Conservation (phyloP, 2,113 vertebrate genomes). For the Hirundichthys speculiger region DNA sequence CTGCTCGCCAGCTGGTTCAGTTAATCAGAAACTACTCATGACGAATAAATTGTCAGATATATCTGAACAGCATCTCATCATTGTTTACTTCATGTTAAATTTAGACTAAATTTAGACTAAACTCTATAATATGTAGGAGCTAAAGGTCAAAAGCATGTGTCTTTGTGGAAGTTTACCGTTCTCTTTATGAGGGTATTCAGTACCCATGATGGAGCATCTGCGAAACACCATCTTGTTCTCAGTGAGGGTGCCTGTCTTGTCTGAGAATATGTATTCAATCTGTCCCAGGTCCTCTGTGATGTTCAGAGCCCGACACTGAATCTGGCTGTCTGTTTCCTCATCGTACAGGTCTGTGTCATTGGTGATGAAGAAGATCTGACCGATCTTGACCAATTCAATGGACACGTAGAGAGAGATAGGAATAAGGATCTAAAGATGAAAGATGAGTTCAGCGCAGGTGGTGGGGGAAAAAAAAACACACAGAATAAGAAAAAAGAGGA, state of each 20-base stretch:
- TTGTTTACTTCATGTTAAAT: too few relatives aligned
- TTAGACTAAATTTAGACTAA: too few relatives aligned
- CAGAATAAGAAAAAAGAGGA: neutral
- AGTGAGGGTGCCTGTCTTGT: conserved; percentile 97
- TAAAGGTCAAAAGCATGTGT: neutral
- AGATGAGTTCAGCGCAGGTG: neutral
- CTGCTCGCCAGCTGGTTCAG: too few relatives aligned
- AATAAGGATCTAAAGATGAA: conserved; percentile 86
- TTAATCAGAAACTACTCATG: too few relatives aligned
- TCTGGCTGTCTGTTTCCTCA: conserved; percentile 84
- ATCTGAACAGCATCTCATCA: too few relatives aligned
- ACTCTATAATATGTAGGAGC: too few relatives aligned
- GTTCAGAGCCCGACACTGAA: conserved; percentile 93
- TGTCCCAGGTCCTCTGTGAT: conserved; percentile 97
- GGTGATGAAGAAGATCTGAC: conserved; percentile 94
- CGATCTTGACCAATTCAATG: conserved; percentile 94
- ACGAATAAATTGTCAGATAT: too few relatives aligned
- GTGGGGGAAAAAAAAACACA: neutral
- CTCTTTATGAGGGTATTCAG: conserved; percentile 92
- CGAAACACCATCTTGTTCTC: conserved; percentile 99
- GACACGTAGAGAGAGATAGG: conserved; percentile 95
- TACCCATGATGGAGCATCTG: conserved; percentile 90
- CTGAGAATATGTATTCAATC: conserved; percentile 94
- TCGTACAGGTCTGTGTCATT: conserved; percentile 92
- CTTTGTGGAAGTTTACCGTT: conserved; percentile 80